A percentile compares a stretch with the other conserved stretches of the same genome.
phyloP scores from a whole-genome alignment of 1,140 invertebrate genomes.

The Myzus persicae region DNA sequence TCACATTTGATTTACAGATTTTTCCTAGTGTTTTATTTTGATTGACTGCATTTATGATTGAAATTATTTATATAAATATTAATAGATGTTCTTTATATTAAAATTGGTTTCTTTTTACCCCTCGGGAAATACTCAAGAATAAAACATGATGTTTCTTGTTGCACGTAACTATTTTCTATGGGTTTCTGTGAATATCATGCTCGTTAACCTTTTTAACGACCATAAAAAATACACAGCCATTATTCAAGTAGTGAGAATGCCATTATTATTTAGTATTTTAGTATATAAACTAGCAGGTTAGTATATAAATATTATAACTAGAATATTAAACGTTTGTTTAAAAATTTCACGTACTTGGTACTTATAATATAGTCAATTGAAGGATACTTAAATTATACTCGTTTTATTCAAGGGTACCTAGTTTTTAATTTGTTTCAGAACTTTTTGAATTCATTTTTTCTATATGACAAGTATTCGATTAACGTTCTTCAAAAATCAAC shows the following conservation, averaged over 20 bases:
- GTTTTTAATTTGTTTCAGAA: no score
- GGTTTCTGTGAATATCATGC: background rate
- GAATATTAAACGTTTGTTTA: constrained; percentile 22
- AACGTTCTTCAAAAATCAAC: background rate
- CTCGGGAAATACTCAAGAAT: background rate
- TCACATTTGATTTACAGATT: background rate
- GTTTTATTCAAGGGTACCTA: background rate
- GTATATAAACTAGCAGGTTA: background rate
- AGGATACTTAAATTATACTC: background rate
- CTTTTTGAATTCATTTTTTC: background rate
- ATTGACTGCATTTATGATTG: background rate
- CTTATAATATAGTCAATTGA: background rate
- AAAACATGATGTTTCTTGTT: constrained; percentile 24
- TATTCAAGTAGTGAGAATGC: background rate
- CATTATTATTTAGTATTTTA: constrained; percentile 12
- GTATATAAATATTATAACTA: background rate
- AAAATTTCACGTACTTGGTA: background rate
- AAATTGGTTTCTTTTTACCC: background rate
- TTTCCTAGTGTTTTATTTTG: background rate
- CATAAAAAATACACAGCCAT: background rate
- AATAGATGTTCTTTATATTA: constrained; percentile 16
- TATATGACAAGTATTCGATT: background rate
- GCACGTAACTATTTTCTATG: background rate
- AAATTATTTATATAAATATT: background rate
- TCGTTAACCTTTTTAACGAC: constrained; percentile 49